Percentiles rank a stretch among this genome's conserved stretches.
Evolutionary conservation across 2,113 vertebrate species (phyloP).

Genomic region (Dasypus novemcinctus): DNA sequence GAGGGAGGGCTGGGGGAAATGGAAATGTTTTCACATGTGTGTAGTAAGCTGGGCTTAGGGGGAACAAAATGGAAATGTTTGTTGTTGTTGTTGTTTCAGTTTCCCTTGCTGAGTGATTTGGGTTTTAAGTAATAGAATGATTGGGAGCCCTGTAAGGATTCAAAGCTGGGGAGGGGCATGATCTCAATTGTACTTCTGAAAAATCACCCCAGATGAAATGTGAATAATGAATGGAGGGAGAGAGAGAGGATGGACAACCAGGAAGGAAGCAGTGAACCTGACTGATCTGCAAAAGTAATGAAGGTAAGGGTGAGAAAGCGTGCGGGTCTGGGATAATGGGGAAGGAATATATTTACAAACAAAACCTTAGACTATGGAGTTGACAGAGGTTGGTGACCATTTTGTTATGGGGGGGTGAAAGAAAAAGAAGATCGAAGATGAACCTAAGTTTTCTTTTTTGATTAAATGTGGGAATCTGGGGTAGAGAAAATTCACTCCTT

Average conservation of each 20-base stretch:
- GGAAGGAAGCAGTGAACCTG: background rate
- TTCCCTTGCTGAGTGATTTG: background rate
- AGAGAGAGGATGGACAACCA: background rate
- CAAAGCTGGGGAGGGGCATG: background rate
- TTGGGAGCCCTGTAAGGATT: background rate
- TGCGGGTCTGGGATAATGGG: background rate
- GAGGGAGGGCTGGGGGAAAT: accelerated
- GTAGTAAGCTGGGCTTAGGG: background rate
- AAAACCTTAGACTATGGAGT: background rate
- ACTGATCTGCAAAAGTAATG: background rate
- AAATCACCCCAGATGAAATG: background rate
- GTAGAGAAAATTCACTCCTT: background rate
- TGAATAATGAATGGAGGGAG: background rate
- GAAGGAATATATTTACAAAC: background rate
- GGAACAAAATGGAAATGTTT: background rate
- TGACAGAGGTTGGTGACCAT: background rate
- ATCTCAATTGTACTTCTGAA: background rate
- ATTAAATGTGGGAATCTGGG: background rate
- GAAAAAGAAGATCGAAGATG: background rate
- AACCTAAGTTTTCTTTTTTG: background rate
- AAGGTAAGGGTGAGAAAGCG: background rate
- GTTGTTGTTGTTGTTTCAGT: background rate
- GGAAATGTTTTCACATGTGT: too few relatives aligned
- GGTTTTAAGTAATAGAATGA: background rate
- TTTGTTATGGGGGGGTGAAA: background rate